Evolutionary conservation across 2,113 vertebrate species (phyloP).

Genomic region (Oenanthe melanoleuca): DNA sequence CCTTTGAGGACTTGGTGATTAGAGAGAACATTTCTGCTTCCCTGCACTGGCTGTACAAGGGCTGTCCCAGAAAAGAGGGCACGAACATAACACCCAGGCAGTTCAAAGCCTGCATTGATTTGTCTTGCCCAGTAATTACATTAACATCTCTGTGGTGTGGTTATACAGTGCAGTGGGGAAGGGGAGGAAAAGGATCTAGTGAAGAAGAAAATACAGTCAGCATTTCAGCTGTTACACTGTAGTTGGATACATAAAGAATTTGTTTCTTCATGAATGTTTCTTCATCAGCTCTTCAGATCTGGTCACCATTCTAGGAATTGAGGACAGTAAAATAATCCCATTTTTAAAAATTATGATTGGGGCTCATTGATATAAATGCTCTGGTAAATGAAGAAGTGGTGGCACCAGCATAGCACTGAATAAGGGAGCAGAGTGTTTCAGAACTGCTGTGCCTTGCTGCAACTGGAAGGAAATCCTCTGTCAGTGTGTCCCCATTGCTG

Average conservation of each 20-base stretch:
- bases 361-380: background rate
- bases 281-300: background rate
- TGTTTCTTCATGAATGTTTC: background rate
- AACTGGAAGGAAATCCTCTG: background rate
- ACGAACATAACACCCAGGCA: background rate
- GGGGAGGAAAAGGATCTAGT: background rate
- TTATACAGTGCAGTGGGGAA: background rate
- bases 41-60: background rate
- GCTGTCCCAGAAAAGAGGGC: constrained; percentile 23
- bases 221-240: background rate
- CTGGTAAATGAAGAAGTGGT: background rate
- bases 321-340: background rate
- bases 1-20: background rate
- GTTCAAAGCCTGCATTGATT: constrained; percentile 26
- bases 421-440: background rate
- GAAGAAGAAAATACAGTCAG: background rate
- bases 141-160: background rate
- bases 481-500: fast-evolving
- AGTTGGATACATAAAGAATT: background rate
- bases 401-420: background rate
- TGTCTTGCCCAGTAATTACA: constrained; percentile 4
- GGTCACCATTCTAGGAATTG: background rate
- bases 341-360: background rate
- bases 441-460: background rate
- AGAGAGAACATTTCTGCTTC: background rate